Percentiles rank a stretch among this genome's conserved stretches.
phyloP scores from a whole-genome alignment of 2,888 invertebrate species.

The Phragmatobia fuliginosa region DNA sequence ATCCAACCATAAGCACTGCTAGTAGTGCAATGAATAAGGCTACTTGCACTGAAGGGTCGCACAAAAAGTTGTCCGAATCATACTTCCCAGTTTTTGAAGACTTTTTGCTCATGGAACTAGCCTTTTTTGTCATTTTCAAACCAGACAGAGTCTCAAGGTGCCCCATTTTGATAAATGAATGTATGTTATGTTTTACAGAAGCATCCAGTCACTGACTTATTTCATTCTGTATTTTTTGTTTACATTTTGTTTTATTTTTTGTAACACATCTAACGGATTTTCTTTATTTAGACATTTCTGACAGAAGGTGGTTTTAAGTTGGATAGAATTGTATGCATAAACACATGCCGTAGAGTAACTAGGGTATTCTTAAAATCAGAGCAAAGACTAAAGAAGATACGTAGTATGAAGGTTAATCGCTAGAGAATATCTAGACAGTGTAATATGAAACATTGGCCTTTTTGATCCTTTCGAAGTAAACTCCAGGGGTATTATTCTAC shows the following conservation, averaged over 20 bases:
- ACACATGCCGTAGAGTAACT: neutral
- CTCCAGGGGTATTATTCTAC: too few relatives aligned
- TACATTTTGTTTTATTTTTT: constrained; percentile 9
- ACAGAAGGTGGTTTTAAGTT: constrained; percentile 3
- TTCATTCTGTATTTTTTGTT: neutral
- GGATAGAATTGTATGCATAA: neutral
- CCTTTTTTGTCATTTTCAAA: constrained; percentile 5
- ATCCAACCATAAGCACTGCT: neutral
- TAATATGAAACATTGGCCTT: too few relatives aligned
- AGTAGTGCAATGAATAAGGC: constrained; percentile 2
- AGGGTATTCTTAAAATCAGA: neutral
- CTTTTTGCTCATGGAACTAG: neutral
- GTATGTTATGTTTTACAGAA: neutral
- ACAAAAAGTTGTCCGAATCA: neutral
- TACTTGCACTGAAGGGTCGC: constrained; percentile 3
- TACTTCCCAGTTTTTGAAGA: constrained; percentile 4
- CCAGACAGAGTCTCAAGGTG: neutral
- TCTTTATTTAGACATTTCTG: neutral
- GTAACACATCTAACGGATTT: neutral
- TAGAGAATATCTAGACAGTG: too few relatives aligned
- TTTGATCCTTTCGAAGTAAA: too few relatives aligned
- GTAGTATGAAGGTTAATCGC: neutral
- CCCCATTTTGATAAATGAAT: constrained; percentile 1
- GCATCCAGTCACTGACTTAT: neutral
- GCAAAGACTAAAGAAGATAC: neutral